phyloP scores from a whole-genome alignment of 2,888 invertebrate species.

The Myopa tessellatipennis region DNA sequence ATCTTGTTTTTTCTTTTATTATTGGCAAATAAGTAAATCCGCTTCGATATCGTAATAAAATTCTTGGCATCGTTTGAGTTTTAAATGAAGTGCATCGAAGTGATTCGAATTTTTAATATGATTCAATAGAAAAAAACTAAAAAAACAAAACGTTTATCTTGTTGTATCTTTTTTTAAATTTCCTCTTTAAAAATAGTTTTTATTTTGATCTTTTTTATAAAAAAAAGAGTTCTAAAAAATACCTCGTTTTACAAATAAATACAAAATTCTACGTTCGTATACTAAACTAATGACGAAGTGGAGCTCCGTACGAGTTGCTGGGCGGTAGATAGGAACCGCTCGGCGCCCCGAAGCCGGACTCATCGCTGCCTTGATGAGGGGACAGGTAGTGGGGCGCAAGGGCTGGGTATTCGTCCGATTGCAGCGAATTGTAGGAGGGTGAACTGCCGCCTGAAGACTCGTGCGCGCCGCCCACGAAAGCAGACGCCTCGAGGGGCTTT shows the following conservation, averaged over 20 bases:
- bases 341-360: slow-evolving; percentile 16
- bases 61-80: not conserved
- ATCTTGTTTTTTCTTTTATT: not conserved
- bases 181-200: too few relatives aligned
- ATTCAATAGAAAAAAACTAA: not conserved
- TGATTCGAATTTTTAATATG: not conserved
- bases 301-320: slow-evolving; percentile 39
- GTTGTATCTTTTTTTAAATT: too few relatives aligned
- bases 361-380: slow-evolving; percentile 39
- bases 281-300: slow-evolving; percentile 36
- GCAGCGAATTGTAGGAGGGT: not conserved
- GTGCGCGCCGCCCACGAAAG: not conserved
- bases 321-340: slow-evolving; percentile 44
- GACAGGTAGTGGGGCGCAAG: slow-evolving; percentile 51
- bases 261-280: not conserved
- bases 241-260: not conserved
- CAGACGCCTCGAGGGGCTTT: not conserved
- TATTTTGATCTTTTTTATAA: too few relatives aligned
- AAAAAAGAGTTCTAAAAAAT: not conserved
- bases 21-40: not conserved
- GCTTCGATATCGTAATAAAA: not conserved
- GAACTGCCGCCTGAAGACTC: not conserved
- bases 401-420: slow-evolving; percentile 27
- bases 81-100: not conserved
- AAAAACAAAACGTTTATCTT: too few relatives aligned